These are phyloP conservation scores for Nannoperca obscura DNA, from an alignment of 2,797 vertebrate species.

Conservation along the genomic window DNA sequence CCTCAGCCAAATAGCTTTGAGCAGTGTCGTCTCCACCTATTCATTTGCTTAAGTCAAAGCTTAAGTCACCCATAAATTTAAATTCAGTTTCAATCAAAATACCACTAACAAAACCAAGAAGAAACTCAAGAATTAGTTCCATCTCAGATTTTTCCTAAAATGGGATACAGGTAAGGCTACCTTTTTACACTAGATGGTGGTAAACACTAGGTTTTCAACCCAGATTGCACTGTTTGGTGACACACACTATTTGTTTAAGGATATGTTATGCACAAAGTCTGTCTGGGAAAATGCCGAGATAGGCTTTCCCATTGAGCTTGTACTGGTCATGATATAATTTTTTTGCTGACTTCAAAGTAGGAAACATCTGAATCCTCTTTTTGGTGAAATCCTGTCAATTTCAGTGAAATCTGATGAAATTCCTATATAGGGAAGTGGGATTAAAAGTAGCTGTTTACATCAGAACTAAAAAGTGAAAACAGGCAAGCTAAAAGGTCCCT, in stretches of 20 bases:
- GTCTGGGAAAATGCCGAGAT: neutral
- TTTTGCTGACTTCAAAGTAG: slow-evolving; percentile 7
- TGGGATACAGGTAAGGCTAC: neutral
- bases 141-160: neutral
- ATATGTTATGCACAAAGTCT: neutral
- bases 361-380: slow-evolving; percentile 15
- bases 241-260: neutral
- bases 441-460: neutral
- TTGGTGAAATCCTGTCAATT: neutral
- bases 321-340: neutral
- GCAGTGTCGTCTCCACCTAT: neutral
- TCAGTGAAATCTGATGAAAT: neutral
- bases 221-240: neutral
- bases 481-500: neutral
- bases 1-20: neutral
- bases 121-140: neutral
- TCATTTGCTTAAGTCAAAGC: neutral
- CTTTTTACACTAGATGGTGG: neutral
- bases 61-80: neutral
- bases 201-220: neutral
- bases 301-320: neutral
- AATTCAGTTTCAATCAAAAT: neutral
- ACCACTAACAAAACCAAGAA: neutral
- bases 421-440: neutral
- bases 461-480: neutral